Evolutionary conservation across 2,888 invertebrate genomes (phyloP).

Genomic region (Pandemis heparana): DNA sequence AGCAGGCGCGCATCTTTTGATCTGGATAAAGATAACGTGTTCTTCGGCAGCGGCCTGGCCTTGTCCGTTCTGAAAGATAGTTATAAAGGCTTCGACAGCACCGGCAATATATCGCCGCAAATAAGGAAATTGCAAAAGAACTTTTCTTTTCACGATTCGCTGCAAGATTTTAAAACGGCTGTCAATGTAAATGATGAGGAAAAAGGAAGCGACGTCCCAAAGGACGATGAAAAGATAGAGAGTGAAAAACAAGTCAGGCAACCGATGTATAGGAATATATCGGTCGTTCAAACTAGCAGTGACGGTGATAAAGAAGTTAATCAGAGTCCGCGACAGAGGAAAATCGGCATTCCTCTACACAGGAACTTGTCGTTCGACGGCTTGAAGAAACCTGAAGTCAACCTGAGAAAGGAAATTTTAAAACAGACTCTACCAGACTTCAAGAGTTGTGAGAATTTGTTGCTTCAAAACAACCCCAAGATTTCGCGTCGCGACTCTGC

Average conservation of each 20-base stretch:
- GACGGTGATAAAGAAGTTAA: conserved; percentile 45
- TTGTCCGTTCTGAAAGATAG: conserved; percentile 67
- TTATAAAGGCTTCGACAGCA: conserved; percentile 66
- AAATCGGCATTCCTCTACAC: conserved; percentile 53
- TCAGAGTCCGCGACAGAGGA: conserved; percentile 57
- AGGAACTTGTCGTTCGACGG: conserved; percentile 58
- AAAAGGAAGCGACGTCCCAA: conserved; percentile 45
- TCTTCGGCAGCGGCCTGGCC: conserved; percentile 59
- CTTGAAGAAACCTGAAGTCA: conserved; percentile 55
- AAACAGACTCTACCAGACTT: conserved; percentile 60
- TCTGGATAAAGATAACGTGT: conserved; percentile 51
- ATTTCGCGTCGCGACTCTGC: conserved; percentile 43
- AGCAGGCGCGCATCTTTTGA: conserved; percentile 75
- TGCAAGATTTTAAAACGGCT: conserved; percentile 56
- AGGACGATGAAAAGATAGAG: conserved; percentile 20
- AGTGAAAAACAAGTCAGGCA: conserved; percentile 27
- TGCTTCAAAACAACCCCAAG: conserved; percentile 43
- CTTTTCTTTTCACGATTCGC: conserved; percentile 65
- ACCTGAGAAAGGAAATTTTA: conserved; percentile 67
- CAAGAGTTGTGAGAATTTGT: conserved; percentile 66
- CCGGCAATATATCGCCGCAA: conserved; percentile 63
- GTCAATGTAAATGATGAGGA: conserved; percentile 50
- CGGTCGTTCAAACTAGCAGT: conserved; percentile 51
- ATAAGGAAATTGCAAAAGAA: conserved; percentile 70
- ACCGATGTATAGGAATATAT: conserved; percentile 59